Base-by-base conservation (phyloP, 2,888 invertebrate species). In the Timema cristinae region DNA sequence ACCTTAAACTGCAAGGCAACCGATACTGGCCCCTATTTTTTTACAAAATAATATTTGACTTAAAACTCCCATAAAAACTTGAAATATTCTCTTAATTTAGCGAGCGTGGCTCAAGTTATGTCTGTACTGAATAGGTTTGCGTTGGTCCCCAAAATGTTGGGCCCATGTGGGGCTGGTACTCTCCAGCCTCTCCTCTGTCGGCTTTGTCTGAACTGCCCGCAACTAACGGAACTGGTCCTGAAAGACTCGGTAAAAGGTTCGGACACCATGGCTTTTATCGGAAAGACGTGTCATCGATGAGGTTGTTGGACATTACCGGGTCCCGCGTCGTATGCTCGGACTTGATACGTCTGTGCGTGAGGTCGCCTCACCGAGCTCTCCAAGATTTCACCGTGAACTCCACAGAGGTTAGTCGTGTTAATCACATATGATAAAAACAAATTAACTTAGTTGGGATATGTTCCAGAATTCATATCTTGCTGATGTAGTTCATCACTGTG, bases 141-240 rank as follows among this genome's bases (percentile, higher is more conserved):
- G 7, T 32, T 73, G n/a, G 59, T 10, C 10, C 32, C 67, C 15
- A 54, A 73, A 11, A 73, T 69, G 63, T 71, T 73, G 8, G 16
- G 15, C 15, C 11, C 56, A 5, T 47, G 51, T 7, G 63, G 63
- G 16, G 51, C 48, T 0, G 11, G n/a, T n/a, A 8, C 15, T 2
- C 13, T 67, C 11, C 59, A 68, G 47, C 68, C 71, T 13, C 69
- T 69, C 48, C 61, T 74, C 7, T 54, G n/a, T 9, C 50, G 50
- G 9, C 67, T 74, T 16, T 56, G 67, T 11, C 48, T 48, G 16
- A 74, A 71, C 67, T 74, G 74, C 50, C 52, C 59, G 10, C 15
- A 52, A 48, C 69, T 74, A 15, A 72, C 71, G n/a, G 72, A 74
- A 67, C 67, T 74, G 5, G 66, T 74, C 48, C 47, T 74, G 16